Evolutionary conservation across 2,113 vertebrate species (phyloP).

Genomic region (Bos indicus): DNA sequence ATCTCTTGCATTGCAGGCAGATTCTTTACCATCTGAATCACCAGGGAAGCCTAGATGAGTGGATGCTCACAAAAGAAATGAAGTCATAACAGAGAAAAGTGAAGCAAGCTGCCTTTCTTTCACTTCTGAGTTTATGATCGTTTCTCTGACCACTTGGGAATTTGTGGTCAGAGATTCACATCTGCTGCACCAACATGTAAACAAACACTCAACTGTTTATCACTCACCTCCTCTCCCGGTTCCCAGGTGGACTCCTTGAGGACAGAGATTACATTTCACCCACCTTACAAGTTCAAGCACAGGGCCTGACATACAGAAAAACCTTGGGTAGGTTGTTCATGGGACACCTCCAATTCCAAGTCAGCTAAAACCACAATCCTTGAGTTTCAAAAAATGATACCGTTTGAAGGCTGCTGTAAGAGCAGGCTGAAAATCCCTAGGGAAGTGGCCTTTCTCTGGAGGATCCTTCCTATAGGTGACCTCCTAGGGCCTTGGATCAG

Average conservation of each 20-base stretch:
- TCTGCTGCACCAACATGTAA: accelerated
- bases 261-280: no score
- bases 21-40: neutral
- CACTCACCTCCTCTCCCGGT: neutral
- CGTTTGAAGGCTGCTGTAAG: accelerated
- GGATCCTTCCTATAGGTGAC: neutral
- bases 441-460: neutral
- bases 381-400: neutral
- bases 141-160: neutral
- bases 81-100: neutral
- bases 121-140: neutral
- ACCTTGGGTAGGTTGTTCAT: neutral
- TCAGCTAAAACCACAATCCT: neutral
- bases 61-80: neutral
- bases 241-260: neutral
- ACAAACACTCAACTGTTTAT: neutral
- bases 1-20: neutral
- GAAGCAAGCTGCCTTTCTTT: neutral
- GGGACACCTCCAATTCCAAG: neutral
- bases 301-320: neutral
- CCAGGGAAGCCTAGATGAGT: neutral
- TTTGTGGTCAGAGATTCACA: neutral
- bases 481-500: neutral
- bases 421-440: no score
- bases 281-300: neutral